Conservation (phyloP, 1,140 invertebrate genomes). For the Magallana angulata region DNA sequence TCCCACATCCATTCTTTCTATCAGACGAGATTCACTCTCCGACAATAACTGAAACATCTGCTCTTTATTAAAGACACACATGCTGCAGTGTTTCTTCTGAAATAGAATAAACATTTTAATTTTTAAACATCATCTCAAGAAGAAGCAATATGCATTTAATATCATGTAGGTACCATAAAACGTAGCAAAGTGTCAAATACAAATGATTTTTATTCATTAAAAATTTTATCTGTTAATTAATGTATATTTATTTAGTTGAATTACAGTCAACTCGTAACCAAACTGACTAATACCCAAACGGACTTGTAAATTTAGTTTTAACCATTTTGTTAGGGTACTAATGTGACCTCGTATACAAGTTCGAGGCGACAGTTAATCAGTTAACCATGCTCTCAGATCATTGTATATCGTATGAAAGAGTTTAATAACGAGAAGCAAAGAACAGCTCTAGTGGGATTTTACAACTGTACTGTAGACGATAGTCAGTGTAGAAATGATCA, state of each 20-base stretch:
- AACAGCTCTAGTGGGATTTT: too few relatives aligned
- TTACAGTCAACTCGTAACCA: too few relatives aligned
- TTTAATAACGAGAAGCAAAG: too few relatives aligned
- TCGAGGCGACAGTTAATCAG: neutral
- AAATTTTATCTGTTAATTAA: neutral
- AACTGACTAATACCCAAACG: too few relatives aligned
- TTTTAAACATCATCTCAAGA: neutral
- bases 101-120: neutral
- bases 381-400: neutral
- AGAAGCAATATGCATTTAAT: neutral
- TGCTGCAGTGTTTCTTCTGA: conserved; percentile 12
- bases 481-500: too few relatives aligned
- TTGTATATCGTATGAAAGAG: too few relatives aligned
- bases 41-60: neutral
- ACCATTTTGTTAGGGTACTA: neutral
- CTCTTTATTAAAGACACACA: neutral
- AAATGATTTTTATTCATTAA: neutral
- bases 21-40: neutral
- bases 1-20: neutral
- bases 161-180: neutral
- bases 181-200: too few relatives aligned
- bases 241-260: too few relatives aligned
- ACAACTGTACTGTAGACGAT: too few relatives aligned
- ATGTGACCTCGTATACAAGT: neutral
- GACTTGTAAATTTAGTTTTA: neutral